Percentiles rank a stretch among this genome's conserved stretches.
Evolutionary conservation across 2,113 vertebrate genomes (phyloP).

Genomic region (Melanostigma gelatinosum): DNA sequence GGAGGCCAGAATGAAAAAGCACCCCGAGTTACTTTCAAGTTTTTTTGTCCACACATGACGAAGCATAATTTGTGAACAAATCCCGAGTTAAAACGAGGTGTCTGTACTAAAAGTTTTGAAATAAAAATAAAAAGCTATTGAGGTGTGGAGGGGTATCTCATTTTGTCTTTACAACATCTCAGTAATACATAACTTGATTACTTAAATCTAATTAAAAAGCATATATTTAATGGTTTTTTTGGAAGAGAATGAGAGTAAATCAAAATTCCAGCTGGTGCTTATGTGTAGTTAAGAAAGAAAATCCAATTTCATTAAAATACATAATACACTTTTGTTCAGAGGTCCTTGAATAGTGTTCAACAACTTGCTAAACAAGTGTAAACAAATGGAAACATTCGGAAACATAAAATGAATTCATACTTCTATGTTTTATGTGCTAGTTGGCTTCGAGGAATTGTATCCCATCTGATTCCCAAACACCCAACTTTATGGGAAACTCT

Average conservation of each 20-base stretch:
- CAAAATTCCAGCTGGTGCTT: not conserved
- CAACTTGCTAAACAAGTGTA: not conserved
- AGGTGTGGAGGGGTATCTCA: not conserved
- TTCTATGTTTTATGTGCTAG: not conserved
- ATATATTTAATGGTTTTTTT: not conserved
- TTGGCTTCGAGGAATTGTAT: not conserved
- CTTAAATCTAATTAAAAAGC: not conserved
- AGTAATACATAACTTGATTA: not conserved
- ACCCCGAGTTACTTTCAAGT: not conserved
- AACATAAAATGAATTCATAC: not conserved
- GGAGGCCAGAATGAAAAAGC: conserved; percentile 15
- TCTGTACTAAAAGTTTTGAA: not conserved
- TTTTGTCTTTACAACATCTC: not conserved
- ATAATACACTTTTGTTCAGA: not conserved
- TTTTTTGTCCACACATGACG: not conserved
- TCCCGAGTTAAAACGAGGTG: not conserved
- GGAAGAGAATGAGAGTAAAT: not conserved
- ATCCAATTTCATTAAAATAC: not conserved
- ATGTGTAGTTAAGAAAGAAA: no score
- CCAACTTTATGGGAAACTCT: not conserved
- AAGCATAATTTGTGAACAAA: not conserved
- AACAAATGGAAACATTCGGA: not conserved
- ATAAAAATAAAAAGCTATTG: not conserved
- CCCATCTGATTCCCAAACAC: conserved; percentile 1
- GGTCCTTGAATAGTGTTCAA: not conserved